These are phyloP conservation scores for Incurvaria masculella DNA, from an alignment of 2,888 invertebrate species.

Conservation along the genomic window DNA sequence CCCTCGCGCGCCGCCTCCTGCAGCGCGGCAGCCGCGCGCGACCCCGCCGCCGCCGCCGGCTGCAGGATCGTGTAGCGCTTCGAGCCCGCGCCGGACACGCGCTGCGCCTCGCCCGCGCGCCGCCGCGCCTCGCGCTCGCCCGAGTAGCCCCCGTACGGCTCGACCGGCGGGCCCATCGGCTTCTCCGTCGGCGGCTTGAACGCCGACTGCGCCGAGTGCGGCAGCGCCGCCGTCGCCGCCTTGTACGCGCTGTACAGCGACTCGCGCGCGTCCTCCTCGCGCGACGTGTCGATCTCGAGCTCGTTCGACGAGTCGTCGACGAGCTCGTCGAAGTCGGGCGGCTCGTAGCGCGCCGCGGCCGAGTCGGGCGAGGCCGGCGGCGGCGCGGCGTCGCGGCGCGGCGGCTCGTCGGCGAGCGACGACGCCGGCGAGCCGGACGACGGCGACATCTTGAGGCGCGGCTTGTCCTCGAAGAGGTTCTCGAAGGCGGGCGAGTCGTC, in stretches of 20 bases:
- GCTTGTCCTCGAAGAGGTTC: constrained; percentile 79
- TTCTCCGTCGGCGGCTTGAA: constrained; percentile 73
- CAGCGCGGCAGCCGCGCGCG: constrained; percentile 76
- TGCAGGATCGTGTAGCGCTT: constrained; percentile 88
- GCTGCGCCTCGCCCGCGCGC: constrained; percentile 5
- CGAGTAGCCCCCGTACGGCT: constrained; percentile 73
- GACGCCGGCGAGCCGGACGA: constrained; percentile 61
- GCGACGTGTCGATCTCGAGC: constrained; percentile 76
- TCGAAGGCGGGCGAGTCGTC: constrained; percentile 81
- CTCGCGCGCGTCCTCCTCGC: constrained; percentile 58
- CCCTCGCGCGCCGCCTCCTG: constrained; percentile 73
- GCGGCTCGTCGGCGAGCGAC: constrained; percentile 58
- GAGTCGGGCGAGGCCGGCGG: constrained; percentile 31
- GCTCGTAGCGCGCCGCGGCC: constrained; percentile 62
- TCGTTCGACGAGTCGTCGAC: constrained; percentile 78
- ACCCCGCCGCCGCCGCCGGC: constrained; percentile 73
- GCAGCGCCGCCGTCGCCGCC: constrained; percentile 52
- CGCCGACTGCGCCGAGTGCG: constrained; percentile 75
- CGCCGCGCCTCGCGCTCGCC: constrained; percentile 44
- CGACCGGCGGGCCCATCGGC: constrained; percentile 51
- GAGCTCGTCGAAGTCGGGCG: constrained; percentile 71
- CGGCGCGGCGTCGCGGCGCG: constrained; percentile 65
- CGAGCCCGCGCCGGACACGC: constrained; percentile 36
- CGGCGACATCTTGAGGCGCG: constrained; percentile 61
- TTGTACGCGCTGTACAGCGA: constrained; percentile 55